Evolutionary conservation across 2,113 vertebrate species (phyloP), one percentile per base, ranked within the genome.

Genomic region (Etia nguti): DNA sequence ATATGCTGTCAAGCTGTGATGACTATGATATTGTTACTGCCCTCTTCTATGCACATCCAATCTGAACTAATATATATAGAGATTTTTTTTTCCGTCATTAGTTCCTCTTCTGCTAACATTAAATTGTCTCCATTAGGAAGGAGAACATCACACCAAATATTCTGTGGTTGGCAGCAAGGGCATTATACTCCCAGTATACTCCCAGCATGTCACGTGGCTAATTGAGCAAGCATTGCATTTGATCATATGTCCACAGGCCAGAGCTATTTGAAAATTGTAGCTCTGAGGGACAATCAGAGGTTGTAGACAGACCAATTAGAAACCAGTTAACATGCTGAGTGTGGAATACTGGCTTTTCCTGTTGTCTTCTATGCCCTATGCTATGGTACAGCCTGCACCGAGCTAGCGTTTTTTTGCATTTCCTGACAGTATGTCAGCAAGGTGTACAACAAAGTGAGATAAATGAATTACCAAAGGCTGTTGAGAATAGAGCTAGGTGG

Each of bases 71-170:
- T 41, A 9, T 10, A 11, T 10, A 11, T 4, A 13, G 7, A 46
- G n/a, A n/a, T n/a, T n/a, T 46, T 46, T 6, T 24, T 43, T 70
- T 70, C n/a, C 24, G 20, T 43, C 38, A 43, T 24, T 43, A 70
- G 7, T 70, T 24, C n/a, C n/a, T 43, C 62, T 68, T 68, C 62
- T 68, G 36, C 62, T 68, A 68, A 68, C 20, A 0, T n/a, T 22
- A 68, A 68, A 22, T 22, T 1, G 62, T 41, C 36, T 68, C 36
- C 13, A 36, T 41, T 68, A 68, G 2, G 10, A 41, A 41, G 36
- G 36, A 68, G 12, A 65, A 65, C 0, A 2, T 22, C 62, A 70
- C 36, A 41, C n/a, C 62, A 70, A 41, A 0, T 41, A 4, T 24
- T 24, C 36, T 70, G 20, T 70, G n/a, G 62, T 70, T 70, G 36